A percentile compares a stretch with the other conserved stretches of the same genome.
Evolutionary conservation across 2,797 vertebrate genomes (phyloP).

Genomic region (Pristis pectinata): DNA sequence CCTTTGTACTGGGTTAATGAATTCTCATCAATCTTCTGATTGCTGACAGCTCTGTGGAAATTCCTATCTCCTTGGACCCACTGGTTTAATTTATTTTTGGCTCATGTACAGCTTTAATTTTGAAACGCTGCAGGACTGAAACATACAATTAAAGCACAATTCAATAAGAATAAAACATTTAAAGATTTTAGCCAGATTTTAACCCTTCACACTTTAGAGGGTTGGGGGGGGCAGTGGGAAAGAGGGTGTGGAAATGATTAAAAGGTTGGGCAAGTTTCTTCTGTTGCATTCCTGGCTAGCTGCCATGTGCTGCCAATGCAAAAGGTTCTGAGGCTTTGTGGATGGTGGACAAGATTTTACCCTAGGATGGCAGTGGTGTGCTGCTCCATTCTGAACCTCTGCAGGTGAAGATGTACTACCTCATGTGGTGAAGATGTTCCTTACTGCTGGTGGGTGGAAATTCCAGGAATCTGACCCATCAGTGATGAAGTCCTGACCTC

Average conservation of each 20-base stretch:
- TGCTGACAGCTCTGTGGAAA: conserved; percentile 10
- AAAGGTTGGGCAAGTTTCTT: no score
- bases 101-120: background rate
- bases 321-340: background rate
- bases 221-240: no score
- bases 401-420: background rate
- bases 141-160: background rate
- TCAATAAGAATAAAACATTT: background rate
- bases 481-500: no score
- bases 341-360: background rate
- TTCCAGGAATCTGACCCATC: background rate
- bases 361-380: background rate
- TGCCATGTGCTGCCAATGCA: background rate
- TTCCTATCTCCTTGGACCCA: background rate
- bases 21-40: background rate
- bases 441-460: background rate
- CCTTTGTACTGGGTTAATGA: background rate
- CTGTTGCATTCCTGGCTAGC: background rate
- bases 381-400: background rate
- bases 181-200: background rate
- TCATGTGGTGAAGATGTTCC: background rate
- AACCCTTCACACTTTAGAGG: background rate
- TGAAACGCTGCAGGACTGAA: background rate
- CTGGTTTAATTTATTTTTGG: conserved; percentile 18
- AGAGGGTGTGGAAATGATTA: background rate